These are phyloP conservation scores for Ophthalmolycus amberensis DNA, from an alignment of 2,113 vertebrate species.

Conservation along the genomic window DNA sequence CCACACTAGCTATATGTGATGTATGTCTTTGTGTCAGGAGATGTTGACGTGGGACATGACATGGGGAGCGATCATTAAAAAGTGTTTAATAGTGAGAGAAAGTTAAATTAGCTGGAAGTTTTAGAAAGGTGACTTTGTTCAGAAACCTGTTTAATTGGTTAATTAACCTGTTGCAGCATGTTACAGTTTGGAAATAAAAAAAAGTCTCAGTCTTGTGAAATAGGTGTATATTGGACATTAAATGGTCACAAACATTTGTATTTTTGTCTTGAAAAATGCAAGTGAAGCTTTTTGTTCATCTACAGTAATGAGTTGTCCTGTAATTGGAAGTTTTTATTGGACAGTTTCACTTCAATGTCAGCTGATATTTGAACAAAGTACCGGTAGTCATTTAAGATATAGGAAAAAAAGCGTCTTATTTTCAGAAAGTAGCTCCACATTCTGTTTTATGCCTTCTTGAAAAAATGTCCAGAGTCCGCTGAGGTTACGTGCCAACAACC, in stretches of 20 bases:
- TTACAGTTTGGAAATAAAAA: neutral
- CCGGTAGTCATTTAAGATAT: neutral
- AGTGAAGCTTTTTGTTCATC: neutral
- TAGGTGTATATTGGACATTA: neutral
- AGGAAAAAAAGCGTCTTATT: neutral
- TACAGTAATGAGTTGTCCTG: neutral
- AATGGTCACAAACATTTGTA: neutral
- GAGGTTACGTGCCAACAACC: constrained; percentile 82
- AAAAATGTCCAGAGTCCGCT: constrained; percentile 80
- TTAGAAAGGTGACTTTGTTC: neutral
- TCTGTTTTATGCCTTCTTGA: neutral
- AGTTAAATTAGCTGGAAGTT: neutral
- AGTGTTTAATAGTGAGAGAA: neutral
- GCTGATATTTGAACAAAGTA: neutral
- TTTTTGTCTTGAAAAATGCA: neutral
- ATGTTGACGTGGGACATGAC: neutral
- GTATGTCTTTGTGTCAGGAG: neutral
- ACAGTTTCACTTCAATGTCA: neutral
- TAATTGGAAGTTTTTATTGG: neutral
- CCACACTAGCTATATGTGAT: too few relatives aligned
- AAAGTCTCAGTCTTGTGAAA: neutral
- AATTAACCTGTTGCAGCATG: neutral
- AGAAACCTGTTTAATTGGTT: neutral
- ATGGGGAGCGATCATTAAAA: neutral
- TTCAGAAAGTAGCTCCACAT: neutral